phyloP scores from a whole-genome alignment of 2,113 vertebrate species.

The Sceloporus tristichus region DNA sequence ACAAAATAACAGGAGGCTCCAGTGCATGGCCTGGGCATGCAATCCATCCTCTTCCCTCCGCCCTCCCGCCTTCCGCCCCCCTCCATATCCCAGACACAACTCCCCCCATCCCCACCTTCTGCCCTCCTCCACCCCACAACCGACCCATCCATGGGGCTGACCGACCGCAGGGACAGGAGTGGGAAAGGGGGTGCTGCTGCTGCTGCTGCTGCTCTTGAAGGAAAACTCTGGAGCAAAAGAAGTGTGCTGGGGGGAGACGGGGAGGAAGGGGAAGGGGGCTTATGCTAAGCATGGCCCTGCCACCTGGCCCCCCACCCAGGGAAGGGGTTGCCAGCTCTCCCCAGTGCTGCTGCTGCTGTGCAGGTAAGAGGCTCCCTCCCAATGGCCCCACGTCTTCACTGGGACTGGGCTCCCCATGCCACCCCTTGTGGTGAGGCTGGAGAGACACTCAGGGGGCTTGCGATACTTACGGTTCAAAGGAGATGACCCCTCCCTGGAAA shows the following conservation, averaged over 20 bases:
- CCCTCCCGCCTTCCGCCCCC: not conserved
- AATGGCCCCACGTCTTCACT: accelerated
- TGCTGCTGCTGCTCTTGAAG: conserved; percentile 69
- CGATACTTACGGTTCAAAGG: conserved; percentile 75
- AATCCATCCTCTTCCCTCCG: conserved; percentile 77
- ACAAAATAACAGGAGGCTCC: conserved; percentile 99
- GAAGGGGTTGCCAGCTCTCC: conserved; percentile 26
- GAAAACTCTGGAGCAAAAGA: conserved; percentile 64
- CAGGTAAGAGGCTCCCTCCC: not conserved
- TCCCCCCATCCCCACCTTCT: too few relatives aligned
- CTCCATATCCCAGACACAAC: not conserved
- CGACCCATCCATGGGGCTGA: not conserved
- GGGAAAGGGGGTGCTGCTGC: conserved; percentile 65
- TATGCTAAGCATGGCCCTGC: conserved; percentile 35
- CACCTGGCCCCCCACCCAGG: conserved; percentile 29
- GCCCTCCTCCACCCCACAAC: conserved; percentile 60
- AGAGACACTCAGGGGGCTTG: accelerated
- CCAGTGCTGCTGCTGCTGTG: conserved; percentile 54
- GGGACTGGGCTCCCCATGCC: too few relatives aligned
- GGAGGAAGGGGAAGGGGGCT: conserved; percentile 40
- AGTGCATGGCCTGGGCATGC: conserved; percentile 91
- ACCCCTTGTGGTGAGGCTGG: conserved; percentile 68
- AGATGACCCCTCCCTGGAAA: conserved; percentile 58
- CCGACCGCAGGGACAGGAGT: conserved; percentile 52
- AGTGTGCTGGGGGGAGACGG: conserved; percentile 48